Percentiles rank a stretch among this genome's conserved stretches.
Evolutionary conservation across 2,797 vertebrate genomes (phyloP).

Genomic region (Harpagifer antarcticus): DNA sequence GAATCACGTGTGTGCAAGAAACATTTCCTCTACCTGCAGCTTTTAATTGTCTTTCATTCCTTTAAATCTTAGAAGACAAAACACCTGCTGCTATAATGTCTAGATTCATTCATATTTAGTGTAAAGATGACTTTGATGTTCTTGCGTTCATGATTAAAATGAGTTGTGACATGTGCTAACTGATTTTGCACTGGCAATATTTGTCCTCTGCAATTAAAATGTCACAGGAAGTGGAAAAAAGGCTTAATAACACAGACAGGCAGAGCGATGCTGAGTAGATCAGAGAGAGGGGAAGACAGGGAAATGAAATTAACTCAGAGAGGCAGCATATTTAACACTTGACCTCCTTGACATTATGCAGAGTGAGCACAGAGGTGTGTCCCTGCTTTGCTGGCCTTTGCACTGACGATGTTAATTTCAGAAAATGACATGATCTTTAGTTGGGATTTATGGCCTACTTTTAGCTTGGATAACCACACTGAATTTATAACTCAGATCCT

Average conservation of each 20-base stretch:
- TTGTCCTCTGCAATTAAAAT: constrained; percentile 48
- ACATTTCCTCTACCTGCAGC: neutral
- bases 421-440: constrained; percentile 40
- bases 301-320: constrained; percentile 55
- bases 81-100: neutral
- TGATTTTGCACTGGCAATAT: neutral
- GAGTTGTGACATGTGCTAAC: constrained; percentile 14
- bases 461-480: constrained; percentile 34
- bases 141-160: neutral
- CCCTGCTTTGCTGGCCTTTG: constrained; percentile 52
- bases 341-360: constrained; percentile 54
- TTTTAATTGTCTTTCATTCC: neutral
- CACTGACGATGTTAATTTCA: constrained; percentile 40
- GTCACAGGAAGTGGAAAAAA: constrained; percentile 20
- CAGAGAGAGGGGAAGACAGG: constrained; percentile 11
- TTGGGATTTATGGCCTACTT: constrained; percentile 44
- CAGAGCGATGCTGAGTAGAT: constrained; percentile 8
- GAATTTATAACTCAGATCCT: constrained; percentile 46
- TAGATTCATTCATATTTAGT: neutral
- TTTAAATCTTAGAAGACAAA: neutral
- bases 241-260: neutral
- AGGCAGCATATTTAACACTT: constrained; percentile 57
- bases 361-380: constrained; percentile 42
- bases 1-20: neutral
- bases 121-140: constrained; percentile 2